phyloP scores from a whole-genome alignment of 2,113 vertebrate species.

The Syngnathoides biaculeatus region DNA sequence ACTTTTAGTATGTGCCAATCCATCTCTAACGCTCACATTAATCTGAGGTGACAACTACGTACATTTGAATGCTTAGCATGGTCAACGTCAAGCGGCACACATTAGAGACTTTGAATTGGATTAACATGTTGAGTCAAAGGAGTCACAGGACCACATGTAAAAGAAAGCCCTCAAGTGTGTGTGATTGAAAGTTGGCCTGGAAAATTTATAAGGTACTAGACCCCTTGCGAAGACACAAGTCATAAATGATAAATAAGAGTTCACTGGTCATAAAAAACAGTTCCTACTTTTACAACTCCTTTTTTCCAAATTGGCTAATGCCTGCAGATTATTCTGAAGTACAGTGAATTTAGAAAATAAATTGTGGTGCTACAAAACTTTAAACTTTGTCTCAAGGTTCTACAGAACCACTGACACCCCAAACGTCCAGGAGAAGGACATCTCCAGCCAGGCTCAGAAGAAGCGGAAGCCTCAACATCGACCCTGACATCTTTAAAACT shows the following conservation, averaged over 20 bases:
- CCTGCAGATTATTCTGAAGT: neutral
- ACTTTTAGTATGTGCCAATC: slow-evolving; percentile 66
- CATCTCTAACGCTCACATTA: neutral
- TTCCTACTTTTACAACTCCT: neutral
- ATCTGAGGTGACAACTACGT: slow-evolving; percentile 12
- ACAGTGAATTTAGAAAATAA: neutral
- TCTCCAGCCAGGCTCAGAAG: slow-evolving; percentile 63
- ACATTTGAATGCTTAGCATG: slow-evolving; percentile 53
- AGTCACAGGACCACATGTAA: slow-evolving; percentile 31
- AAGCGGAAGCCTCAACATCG: slow-evolving; percentile 83
- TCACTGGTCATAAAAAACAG: neutral
- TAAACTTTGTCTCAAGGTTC: slow-evolving; percentile 46
- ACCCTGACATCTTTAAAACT: slow-evolving; percentile 75
- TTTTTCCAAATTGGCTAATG: neutral
- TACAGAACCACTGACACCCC: slow-evolving; percentile 67
- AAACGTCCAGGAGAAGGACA: slow-evolving; percentile 63
- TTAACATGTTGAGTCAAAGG: slow-evolving; percentile 50
- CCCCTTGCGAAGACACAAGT: neutral
- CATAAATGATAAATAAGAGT: neutral
- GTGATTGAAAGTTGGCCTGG: neutral
- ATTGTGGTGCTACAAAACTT: too few species aligned
- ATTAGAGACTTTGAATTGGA: slow-evolving; percentile 59
- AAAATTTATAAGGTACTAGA: slow-evolving; percentile 6
- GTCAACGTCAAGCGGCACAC: slow-evolving; percentile 40
- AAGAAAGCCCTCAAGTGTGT: slow-evolving; percentile 16